These are phyloP conservation scores for Petroica traversi DNA, from an alignment of 2,113 vertebrate genomes.

Conservation along the genomic window DNA sequence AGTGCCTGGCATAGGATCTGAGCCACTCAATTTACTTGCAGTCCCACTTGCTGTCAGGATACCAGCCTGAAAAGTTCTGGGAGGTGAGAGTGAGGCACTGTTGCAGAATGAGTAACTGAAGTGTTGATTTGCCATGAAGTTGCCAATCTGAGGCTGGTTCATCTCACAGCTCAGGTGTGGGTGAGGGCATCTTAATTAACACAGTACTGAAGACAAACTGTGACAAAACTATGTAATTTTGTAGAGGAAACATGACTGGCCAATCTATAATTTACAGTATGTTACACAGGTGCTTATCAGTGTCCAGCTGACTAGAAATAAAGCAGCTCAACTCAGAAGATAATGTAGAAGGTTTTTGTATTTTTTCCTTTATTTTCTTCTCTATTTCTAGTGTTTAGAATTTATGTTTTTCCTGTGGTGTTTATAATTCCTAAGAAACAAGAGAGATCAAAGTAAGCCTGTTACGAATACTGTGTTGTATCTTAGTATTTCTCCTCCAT, in stretches of 20 bases:
- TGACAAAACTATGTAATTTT: not conserved
- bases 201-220: not conserved
- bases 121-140: not conserved
- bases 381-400: not conserved
- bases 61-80: not conserved
- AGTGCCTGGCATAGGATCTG: not conserved
- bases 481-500: not conserved
- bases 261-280: not conserved
- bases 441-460: not conserved
- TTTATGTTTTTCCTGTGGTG: not conserved
- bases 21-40: not conserved
- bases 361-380: not conserved
- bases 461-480: not conserved
- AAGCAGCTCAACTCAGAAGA: not conserved
- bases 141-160: not conserved
- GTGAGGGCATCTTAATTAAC: not conserved
- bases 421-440: not conserved
- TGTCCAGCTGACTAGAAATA: not conserved
- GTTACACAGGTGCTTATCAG: not conserved
- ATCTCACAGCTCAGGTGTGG: not conserved
- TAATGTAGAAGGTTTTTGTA: not conserved
- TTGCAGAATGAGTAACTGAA: not conserved
- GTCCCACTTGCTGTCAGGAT: not conserved
- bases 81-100: not conserved
- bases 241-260: not conserved